Conservation (phyloP, 2,888 invertebrate genomes). For the Cloeon dipterum region DNA sequence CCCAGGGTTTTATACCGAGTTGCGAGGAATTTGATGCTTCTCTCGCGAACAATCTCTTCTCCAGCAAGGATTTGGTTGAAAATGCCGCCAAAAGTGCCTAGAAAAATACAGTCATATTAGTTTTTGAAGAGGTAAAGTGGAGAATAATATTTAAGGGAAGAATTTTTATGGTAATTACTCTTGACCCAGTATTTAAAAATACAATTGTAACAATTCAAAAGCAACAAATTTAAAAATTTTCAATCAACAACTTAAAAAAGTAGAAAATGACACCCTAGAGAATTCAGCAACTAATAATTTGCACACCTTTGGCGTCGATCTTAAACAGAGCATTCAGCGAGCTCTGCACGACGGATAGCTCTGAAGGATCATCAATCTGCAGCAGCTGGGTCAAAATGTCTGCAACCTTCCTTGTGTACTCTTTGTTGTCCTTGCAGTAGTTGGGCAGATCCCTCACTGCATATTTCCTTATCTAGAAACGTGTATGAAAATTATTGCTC, state of each 20-base stretch:
- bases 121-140: too few species aligned
- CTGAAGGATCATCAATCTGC: conserved; percentile 63
- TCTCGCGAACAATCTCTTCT: conserved; percentile 56
- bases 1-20: conserved; percentile 60
- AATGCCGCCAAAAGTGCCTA: conserved; percentile 38
- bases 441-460: conserved; percentile 78
- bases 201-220: not conserved
- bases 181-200: not conserved
- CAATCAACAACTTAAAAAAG: too few species aligned
- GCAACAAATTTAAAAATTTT: too few species aligned
- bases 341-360: conserved; percentile 62
- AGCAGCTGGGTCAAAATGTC: conserved; percentile 81
- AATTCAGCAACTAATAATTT: not conserved
- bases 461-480: conserved; percentile 66
- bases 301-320: conserved; percentile 36
- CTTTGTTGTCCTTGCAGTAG: conserved; percentile 65
- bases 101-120: conserved; percentile 22
- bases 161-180: too few species aligned
- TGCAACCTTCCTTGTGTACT: conserved; percentile 64
- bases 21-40: conserved; percentile 71
- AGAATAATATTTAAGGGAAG: not conserved
- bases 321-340: conserved; percentile 58
- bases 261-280: not conserved
- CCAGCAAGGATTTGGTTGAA: conserved; percentile 43
- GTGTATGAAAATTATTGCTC: not conserved